Conservation (phyloP, 2,888 invertebrate species). For the Gortyna flavago region DNA sequence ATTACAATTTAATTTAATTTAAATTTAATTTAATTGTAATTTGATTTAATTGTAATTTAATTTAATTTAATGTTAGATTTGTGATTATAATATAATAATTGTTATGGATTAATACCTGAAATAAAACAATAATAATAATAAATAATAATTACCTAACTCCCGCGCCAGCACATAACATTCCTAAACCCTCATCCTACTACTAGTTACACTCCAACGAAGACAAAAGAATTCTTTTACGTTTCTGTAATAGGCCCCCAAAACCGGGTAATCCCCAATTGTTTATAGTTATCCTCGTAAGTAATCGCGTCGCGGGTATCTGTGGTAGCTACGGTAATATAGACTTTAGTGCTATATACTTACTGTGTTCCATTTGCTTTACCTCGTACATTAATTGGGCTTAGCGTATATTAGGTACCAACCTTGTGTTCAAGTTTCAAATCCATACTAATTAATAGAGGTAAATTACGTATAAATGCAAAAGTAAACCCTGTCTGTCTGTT, state of each 20-base stretch:
- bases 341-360: constrained; percentile 28
- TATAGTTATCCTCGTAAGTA: constrained; percentile 67
- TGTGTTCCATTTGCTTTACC: constrained; percentile 36
- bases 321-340: constrained; percentile 40
- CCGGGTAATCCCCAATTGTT: constrained; percentile 66
- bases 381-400: constrained; percentile 52
- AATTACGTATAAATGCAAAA: not conserved
- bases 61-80: too few relatives aligned
- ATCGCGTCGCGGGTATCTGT: constrained; percentile 43
- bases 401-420: not conserved
- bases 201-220: not conserved
- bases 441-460: not conserved
- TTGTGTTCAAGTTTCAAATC: not conserved
- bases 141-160: too few relatives aligned
- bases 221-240: constrained; percentile 37
- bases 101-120: too few relatives aligned
- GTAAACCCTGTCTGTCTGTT: not conserved
- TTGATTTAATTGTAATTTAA: too few relatives aligned
- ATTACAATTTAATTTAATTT: too few relatives aligned
- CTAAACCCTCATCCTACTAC: not conserved
- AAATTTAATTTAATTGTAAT: too few relatives aligned
- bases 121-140: too few relatives aligned
- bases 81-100: too few relatives aligned
- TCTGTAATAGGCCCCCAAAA: constrained; percentile 48
- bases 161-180: not conserved